These are phyloP conservation scores for Cheilosia pagana DNA, from an alignment of 2,888 invertebrate species.

Conservation along the genomic window DNA sequence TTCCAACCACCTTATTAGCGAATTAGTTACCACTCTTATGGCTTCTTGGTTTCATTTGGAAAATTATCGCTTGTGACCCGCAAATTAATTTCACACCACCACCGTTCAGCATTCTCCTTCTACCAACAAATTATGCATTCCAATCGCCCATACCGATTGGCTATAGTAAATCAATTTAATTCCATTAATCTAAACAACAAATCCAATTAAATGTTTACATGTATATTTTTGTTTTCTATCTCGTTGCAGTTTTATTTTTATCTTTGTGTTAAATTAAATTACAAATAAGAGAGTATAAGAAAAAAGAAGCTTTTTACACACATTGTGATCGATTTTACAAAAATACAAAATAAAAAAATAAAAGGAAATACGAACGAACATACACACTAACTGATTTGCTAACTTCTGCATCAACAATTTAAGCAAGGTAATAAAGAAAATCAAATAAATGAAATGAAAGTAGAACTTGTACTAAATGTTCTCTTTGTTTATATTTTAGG, in stretches of 20 bases:
- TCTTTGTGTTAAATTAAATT: constrained; percentile 65
- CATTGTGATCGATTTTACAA: constrained; percentile 75
- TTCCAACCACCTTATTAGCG: constrained; percentile 49
- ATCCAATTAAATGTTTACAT: constrained; percentile 17
- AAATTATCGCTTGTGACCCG: background rate
- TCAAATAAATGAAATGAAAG: background rate
- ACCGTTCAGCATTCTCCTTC: background rate
- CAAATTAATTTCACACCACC: constrained; percentile 23
- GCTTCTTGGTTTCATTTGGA: constrained; percentile 37
- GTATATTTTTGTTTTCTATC: constrained; percentile 18
- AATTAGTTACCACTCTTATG: constrained; percentile 33
- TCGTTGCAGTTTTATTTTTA: constrained; percentile 70
- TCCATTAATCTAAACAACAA: constrained; percentile 46
- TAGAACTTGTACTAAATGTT: background rate
- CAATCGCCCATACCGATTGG: background rate
- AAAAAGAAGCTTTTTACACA: constrained; percentile 40
- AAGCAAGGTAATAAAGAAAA: constrained; percentile 53
- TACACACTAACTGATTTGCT: constrained; percentile 51
- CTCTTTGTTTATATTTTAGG: constrained; percentile 35
- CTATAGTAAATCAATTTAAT: constrained; percentile 57
- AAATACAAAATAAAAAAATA: constrained; percentile 43
- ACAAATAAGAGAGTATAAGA: constrained; percentile 60
- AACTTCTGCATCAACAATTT: constrained; percentile 48
- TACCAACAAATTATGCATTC: constrained; percentile 33
- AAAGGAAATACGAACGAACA: constrained; percentile 47